Evolutionary conservation across 2,888 invertebrate genomes (phyloP).

Genomic region (Ariolimax columbianus): DNA sequence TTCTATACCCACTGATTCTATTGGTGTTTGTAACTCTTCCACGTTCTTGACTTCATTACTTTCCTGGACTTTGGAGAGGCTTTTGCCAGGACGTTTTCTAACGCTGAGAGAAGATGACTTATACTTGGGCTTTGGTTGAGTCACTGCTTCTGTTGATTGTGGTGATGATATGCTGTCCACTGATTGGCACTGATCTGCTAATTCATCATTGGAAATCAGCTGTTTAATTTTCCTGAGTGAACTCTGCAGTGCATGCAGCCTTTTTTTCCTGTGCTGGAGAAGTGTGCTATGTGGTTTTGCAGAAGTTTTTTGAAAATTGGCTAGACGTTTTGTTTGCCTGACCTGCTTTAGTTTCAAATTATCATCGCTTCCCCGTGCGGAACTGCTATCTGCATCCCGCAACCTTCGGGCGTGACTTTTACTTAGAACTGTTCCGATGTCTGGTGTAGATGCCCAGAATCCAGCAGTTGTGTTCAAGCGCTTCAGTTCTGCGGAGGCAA

Average conservation of each 20-base stretch:
- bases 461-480: conserved; percentile 47
- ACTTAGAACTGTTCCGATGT: conserved; percentile 15
- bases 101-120: neutral
- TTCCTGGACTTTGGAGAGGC: neutral
- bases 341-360: neutral
- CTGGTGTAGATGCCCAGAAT: conserved; percentile 46
- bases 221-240: conserved; percentile 1
- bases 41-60: neutral
- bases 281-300: conserved; percentile 36
- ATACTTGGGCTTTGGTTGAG: neutral
- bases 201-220: neutral
- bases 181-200: neutral
- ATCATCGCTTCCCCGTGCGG: neutral
- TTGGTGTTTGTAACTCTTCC: neutral
- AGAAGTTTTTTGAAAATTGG: neutral
- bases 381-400: neutral
- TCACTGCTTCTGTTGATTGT: neutral
- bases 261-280: conserved; percentile 43
- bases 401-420: neutral
- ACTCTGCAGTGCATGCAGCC: conserved; percentile 20
- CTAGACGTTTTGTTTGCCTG: neutral
- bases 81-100: neutral
- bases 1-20: neutral
- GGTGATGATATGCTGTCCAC: neutral
- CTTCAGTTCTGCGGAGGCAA: conserved; percentile 39